These are phyloP conservation scores for Vulpes vulpes DNA, from an alignment of 2,113 vertebrate genomes.

Conservation along the genomic window DNA sequence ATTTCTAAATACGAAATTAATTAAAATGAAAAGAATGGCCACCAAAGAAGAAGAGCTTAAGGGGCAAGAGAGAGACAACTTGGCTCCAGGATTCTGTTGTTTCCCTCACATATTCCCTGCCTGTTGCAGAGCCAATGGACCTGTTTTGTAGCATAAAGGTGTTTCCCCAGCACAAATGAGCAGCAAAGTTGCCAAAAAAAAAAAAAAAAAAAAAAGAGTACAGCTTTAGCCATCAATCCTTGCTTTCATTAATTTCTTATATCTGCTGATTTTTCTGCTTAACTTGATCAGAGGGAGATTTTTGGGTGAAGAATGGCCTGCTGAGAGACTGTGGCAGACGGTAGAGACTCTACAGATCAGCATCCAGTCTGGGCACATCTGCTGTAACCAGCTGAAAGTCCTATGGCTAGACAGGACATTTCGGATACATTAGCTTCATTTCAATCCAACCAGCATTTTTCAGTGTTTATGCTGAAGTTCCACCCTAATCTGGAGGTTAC, in stretches of 20 bases:
- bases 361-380: background rate
- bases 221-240: constrained; percentile 47
- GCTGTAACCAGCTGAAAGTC: background rate
- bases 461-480: background rate
- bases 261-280: constrained; percentile 49
- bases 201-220: background rate
- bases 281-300: background rate
- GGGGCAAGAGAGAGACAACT: constrained; percentile 39
- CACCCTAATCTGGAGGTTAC: background rate
- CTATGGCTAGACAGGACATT: background rate
- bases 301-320: background rate
- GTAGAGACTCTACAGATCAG: background rate
- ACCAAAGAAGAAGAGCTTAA: constrained; percentile 70
- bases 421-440: background rate
- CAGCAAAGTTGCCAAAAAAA: background rate
- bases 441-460: background rate
- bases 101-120: background rate
- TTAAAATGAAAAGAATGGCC: constrained; percentile 55
- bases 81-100: constrained; percentile 45
- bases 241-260: constrained; percentile 47
- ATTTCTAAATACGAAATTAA: constrained; percentile 58
- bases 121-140: constrained; percentile 1
- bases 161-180: constrained; percentile 48
- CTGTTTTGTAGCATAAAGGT: constrained; percentile 49
- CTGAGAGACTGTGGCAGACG: background rate